Evolutionary conservation across 2,888 invertebrate genomes (phyloP).

Genomic region (Peribatodes rhomboidaria): DNA sequence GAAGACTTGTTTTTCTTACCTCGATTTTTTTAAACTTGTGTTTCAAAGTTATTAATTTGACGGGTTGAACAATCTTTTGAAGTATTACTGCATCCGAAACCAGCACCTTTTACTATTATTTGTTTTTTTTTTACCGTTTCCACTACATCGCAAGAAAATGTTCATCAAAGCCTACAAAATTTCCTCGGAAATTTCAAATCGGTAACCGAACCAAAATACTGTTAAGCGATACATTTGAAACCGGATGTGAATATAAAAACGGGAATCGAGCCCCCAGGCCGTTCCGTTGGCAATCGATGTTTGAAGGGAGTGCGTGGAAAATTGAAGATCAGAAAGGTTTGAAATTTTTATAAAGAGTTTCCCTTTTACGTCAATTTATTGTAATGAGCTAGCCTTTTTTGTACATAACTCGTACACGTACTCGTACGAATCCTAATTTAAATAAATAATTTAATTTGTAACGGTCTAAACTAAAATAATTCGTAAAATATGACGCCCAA

Average conservation of each 20-base stretch:
- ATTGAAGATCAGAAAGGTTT: neutral
- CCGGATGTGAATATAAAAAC: conserved; percentile 8
- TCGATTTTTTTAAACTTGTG: too few species aligned
- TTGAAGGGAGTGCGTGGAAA: neutral
- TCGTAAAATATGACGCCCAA: too few species aligned
- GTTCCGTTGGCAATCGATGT: neutral
- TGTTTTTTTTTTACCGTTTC: too few species aligned
- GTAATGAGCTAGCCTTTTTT: neutral
- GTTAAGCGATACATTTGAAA: conserved; percentile 9
- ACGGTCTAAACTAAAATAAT: too few species aligned
- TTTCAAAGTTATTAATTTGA: too few species aligned
- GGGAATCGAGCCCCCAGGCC: neutral
- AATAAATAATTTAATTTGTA: too few species aligned
- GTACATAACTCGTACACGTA: neutral
- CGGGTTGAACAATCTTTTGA: too few species aligned
- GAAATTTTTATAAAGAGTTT: neutral
- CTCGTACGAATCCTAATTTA: too few species aligned
- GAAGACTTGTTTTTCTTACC: too few species aligned
- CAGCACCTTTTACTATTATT: too few species aligned
- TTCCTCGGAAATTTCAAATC: conserved; percentile 1
- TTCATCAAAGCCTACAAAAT: neutral
- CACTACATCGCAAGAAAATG: neutral
- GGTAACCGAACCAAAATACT: neutral
- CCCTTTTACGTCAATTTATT: neutral
- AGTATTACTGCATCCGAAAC: too few species aligned